Conservation (phyloP, 2,113 vertebrate genomes). For the Clinocottus analis region DNA sequence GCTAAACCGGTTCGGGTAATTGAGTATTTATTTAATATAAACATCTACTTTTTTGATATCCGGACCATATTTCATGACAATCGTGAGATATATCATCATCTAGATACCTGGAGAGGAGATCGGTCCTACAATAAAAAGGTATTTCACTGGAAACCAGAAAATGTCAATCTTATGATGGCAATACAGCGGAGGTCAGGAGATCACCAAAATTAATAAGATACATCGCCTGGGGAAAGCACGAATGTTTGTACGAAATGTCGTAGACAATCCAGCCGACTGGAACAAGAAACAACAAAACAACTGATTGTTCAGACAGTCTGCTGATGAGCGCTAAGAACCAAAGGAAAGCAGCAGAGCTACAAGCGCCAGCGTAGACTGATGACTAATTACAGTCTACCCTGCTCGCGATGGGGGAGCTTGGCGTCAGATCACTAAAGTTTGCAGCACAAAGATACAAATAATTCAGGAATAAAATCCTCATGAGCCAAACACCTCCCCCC, state of each 20-base stretch:
- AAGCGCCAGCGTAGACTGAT: neutral
- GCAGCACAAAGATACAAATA: constrained; percentile 31
- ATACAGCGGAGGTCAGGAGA: neutral
- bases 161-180: neutral
- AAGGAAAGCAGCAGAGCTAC: constrained; percentile 1
- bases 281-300: no score
- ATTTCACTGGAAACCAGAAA: neutral
- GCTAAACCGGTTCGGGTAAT: neutral
- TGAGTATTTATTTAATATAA: neutral
- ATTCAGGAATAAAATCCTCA: constrained; percentile 41
- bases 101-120: no score
- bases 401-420: constrained; percentile 18
- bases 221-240: neutral
- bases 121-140: neutral
- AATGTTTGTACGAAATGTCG: neutral
- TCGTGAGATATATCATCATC: neutral
- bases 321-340: constrained; percentile 1
- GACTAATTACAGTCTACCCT: constrained; percentile 5
- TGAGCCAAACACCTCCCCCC: constrained; percentile 11
- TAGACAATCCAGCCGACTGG: neutral
- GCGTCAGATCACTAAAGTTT: constrained; percentile 26
- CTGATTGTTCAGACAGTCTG: neutral
- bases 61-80: neutral
- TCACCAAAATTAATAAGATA: neutral
- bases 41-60: neutral